Conservation (phyloP, 2,888 invertebrate genomes). For the Gastracanthus pulcherrimus region DNA sequence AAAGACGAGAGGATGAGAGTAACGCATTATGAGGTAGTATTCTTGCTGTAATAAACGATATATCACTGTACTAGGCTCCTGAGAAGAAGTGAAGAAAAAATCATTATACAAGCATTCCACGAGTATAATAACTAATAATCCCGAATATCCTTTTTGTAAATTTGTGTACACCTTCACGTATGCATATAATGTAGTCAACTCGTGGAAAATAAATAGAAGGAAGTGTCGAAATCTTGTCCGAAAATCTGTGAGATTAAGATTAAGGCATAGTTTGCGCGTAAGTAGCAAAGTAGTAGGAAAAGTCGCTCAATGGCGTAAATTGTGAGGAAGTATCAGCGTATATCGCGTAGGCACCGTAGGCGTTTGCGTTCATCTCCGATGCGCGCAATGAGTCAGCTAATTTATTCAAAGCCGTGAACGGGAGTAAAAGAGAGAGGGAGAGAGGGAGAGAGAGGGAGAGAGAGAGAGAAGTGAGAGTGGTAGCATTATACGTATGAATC, state of each 20-base stretch:
- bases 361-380: conserved; percentile 61
- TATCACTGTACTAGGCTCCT: conserved; percentile 16
- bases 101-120: neutral
- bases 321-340: conserved; percentile 47
- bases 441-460: conserved; percentile 21
- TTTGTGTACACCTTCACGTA: neutral
- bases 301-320: conserved; percentile 44
- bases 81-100: neutral
- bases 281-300: neutral
- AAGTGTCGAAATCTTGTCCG: neutral
- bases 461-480: too few species aligned
- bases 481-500: neutral
- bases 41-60: conserved; percentile 34
- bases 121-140: neutral
- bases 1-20: conserved; percentile 24
- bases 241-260: conserved; percentile 13
- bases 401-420: conserved; percentile 67
- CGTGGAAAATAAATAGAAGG: neutral
- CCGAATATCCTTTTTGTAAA: neutral
- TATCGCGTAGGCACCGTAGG: conserved; percentile 50
- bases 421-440: conserved; percentile 33
- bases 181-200: too few species aligned
- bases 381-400: conserved; percentile 68
- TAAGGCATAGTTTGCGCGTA: too few species aligned
- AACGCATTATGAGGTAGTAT: conserved; percentile 49